phyloP scores from a whole-genome alignment of 2,797 vertebrate genomes.

The Decapterus maruadsi region DNA sequence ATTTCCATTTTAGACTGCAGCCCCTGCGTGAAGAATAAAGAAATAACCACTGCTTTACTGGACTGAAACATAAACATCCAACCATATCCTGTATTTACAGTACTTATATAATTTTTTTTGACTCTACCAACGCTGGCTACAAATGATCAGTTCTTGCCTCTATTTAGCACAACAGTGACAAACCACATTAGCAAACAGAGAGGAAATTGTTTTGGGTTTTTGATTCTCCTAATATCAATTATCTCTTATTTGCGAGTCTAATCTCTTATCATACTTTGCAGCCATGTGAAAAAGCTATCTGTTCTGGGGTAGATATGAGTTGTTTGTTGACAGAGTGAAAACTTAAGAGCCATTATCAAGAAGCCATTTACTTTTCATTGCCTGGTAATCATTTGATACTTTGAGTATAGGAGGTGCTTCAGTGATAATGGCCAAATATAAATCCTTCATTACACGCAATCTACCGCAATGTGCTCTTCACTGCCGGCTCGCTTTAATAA shows the following conservation, averaged over 20 bases:
- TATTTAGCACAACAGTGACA: conserved; percentile 15
- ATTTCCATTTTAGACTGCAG: conserved; percentile 45
- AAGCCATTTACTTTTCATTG: conserved; percentile 59
- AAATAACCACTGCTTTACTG: conserved; percentile 32
- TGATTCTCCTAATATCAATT: conserved; percentile 49
- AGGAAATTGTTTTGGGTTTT: conserved; percentile 34
- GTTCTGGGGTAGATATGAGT: conserved; percentile 39
- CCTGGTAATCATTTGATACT: conserved; percentile 67
- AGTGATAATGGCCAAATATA: conserved; percentile 66
- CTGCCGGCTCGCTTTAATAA: conserved; percentile 52
- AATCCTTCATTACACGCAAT: conserved; percentile 67
- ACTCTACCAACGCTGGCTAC: neutral
- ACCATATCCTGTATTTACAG: conserved; percentile 25
- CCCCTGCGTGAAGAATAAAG: conserved; percentile 34
- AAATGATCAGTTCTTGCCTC: conserved; percentile 28
- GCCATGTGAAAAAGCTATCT: conserved; percentile 44
- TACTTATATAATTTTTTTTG: neutral
- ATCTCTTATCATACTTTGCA: conserved; percentile 39
- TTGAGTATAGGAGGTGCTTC: conserved; percentile 60
- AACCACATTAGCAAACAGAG: conserved; percentile 22
- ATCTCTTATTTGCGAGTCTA: conserved; percentile 37
- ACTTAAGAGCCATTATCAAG: conserved; percentile 60
- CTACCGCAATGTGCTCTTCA: conserved; percentile 36
- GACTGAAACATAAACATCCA: conserved; percentile 51
- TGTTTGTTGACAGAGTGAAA: conserved; percentile 52